Percentiles rank a stretch among this genome's conserved stretches.
phyloP scores from a whole-genome alignment of 2,888 invertebrate species.

The Xylota sylvarum region DNA sequence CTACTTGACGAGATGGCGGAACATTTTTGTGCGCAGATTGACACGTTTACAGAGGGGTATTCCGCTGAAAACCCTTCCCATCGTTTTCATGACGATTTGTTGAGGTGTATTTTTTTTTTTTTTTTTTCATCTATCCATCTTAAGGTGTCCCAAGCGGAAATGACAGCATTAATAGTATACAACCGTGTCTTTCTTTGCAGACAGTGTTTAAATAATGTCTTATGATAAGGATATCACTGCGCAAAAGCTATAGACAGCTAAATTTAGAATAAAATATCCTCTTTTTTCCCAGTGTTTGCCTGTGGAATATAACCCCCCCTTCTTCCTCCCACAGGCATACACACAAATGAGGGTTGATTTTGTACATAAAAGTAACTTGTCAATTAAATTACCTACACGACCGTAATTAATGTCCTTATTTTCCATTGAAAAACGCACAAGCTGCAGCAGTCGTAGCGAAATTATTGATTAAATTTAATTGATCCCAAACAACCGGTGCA shows the following conservation, averaged over 20 bases:
- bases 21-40: too few relatives aligned
- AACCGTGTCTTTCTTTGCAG: neutral
- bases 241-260: neutral
- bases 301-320: neutral
- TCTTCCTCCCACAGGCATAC: neutral
- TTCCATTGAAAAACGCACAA: neutral
- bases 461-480: constrained; percentile 69
- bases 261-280: neutral
- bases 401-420: neutral
- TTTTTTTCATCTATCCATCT: neutral
- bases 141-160: neutral
- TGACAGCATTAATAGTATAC: neutral
- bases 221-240: neutral
- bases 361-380: neutral
- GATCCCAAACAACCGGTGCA: constrained; percentile 54
- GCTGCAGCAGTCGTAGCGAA: constrained; percentile 15
- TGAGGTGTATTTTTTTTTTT: too few relatives aligned
- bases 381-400: too few relatives aligned
- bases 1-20: too few relatives aligned
- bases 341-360: neutral
- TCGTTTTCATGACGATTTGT: too few relatives aligned
- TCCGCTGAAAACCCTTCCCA: too few relatives aligned
- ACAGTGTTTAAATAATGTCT: neutral
- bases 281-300: neutral
- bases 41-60: too few relatives aligned